Evolutionary conservation across 2,888 invertebrate species (phyloP).

Genomic region (Dryomyza anilis): DNA sequence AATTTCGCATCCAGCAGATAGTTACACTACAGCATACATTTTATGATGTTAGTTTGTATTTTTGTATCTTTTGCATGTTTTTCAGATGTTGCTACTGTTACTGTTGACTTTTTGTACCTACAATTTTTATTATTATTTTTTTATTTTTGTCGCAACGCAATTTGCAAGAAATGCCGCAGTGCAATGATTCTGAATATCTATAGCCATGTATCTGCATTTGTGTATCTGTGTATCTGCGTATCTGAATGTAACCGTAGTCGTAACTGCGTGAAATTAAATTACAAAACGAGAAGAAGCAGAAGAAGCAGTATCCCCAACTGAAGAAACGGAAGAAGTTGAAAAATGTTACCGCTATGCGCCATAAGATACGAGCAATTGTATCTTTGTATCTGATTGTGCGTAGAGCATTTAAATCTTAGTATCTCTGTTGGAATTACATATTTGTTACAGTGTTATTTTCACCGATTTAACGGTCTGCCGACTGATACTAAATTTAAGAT

Average conservation of each 20-base stretch:
- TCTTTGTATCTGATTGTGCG: slow-evolving; percentile 5
- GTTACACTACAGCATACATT: too few species aligned
- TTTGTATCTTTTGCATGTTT: too few species aligned
- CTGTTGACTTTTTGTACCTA: too few species aligned
- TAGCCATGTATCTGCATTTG: too few species aligned
- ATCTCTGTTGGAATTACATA: neutral
- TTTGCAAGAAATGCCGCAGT: neutral
- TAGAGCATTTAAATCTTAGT: neutral
- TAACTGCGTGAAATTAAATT: slow-evolving; percentile 19
- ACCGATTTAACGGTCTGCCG: too few species aligned
- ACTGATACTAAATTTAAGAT: too few species aligned
- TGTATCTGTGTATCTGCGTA: too few species aligned
- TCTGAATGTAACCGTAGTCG: too few species aligned
- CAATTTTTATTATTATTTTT: neutral
- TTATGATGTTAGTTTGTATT: too few species aligned
- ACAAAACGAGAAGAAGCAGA: neutral
- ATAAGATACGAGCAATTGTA: slow-evolving; percentile 3
- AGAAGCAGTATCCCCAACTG: neutral
- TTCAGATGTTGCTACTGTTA: too few species aligned
- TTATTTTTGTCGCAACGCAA: neutral
- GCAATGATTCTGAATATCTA: neutral
- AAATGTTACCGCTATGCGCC: neutral
- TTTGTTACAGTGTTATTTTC: too few species aligned
- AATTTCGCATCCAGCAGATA: slow-evolving; percentile 6
- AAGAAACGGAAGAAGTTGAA: neutral